A percentile compares a stretch with the other conserved stretches of the same genome.
These are phyloP conservation scores for Puma concolor DNA, from an alignment of 2,113 vertebrate genomes.

Conservation along the genomic window DNA sequence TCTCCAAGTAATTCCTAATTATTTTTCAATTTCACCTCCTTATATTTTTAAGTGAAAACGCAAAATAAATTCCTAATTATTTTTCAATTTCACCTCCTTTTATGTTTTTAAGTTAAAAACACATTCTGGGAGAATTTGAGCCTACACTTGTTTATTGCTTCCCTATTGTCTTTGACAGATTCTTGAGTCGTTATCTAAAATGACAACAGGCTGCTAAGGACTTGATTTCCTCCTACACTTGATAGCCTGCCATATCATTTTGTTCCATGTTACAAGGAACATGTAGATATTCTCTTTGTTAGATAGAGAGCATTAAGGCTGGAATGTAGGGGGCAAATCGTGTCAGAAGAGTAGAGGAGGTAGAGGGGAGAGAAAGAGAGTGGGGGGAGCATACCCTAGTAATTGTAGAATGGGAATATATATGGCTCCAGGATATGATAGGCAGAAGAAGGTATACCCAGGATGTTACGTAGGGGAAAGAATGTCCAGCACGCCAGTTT, in stretches of 20 bases:
- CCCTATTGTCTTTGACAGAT: conserved; percentile 31
- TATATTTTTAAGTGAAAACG: no score
- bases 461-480: background rate
- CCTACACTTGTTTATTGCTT: conserved; percentile 43
- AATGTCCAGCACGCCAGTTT: background rate
- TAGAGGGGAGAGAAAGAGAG: background rate
- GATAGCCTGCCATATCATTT: conserved; percentile 19
- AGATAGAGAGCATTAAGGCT: no score
- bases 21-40: no score
- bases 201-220: background rate
- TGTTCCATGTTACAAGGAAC: conserved; percentile 40
- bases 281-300: conserved; percentile 20
- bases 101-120: background rate
- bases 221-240: conserved; percentile 36
- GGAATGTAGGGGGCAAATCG: background rate
- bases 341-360: background rate
- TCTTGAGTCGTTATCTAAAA: conserved; percentile 53
- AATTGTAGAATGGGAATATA: background rate
- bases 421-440: background rate
- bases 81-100: conserved; percentile 4
- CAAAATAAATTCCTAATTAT: no score
- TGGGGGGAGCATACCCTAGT: background rate
- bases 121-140: background rate
- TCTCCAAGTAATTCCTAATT: conserved; percentile 26
- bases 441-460: background rate